Evolutionary conservation across 2,113 vertebrate species (phyloP).

Genomic region (Hippolais icterina): DNA sequence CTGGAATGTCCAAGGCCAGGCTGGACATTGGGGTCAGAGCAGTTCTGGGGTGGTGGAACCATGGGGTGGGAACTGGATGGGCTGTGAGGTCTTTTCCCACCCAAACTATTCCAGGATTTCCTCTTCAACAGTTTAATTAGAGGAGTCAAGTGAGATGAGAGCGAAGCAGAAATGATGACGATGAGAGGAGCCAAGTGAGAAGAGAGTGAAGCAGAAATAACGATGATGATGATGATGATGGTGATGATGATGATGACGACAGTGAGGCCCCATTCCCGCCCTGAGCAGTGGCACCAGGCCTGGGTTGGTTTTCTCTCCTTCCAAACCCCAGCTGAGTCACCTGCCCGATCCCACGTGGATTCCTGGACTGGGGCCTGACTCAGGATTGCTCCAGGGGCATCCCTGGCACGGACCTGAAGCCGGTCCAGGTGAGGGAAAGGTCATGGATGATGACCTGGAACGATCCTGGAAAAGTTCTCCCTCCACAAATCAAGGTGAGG

Average conservation of each 20-base stretch:
- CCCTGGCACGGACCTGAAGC: background rate
- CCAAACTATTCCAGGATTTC: background rate
- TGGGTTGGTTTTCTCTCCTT: background rate
- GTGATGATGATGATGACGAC: background rate
- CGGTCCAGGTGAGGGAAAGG: background rate
- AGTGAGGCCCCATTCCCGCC: background rate
- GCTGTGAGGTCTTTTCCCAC: background rate
- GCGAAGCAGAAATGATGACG: rapidly evolving
- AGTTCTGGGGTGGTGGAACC: rapidly evolving
- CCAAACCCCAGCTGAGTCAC: background rate
- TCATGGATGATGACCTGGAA: background rate
- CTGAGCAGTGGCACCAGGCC: background rate
- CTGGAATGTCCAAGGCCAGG: background rate
- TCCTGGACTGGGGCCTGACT: background rate
- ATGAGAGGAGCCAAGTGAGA: background rate
- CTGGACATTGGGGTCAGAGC: no score
- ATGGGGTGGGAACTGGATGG: no score
- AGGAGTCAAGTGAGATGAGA: background rate
- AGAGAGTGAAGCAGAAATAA: background rate
- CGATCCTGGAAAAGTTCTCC: background rate
- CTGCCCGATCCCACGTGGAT: rapidly evolving
- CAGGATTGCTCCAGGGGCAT: background rate
- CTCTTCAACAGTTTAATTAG: background rate
- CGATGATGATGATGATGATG: background rate
- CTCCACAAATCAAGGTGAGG: rapidly evolving